Evolutionary conservation across 1,140 invertebrate genomes (phyloP).

Genomic region (Elysia chlorotica): DNA sequence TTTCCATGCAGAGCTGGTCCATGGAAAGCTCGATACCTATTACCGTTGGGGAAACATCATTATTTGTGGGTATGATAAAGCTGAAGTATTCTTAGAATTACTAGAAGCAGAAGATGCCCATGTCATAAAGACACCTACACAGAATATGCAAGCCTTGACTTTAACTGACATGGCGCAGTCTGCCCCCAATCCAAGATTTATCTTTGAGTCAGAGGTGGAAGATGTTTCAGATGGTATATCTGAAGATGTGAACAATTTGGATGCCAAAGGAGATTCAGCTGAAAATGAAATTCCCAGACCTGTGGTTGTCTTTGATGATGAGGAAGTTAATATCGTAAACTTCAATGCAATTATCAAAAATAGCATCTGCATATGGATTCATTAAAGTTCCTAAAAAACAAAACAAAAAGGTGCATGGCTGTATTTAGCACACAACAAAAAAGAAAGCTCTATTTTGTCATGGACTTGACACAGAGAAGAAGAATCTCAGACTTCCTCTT

Average conservation of each 20-base stretch:
- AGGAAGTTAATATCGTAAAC: conserved; percentile 2
- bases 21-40: background rate
- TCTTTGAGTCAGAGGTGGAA: background rate
- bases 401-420: too few species aligned
- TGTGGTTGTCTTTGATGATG: conserved; percentile 4
- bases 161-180: background rate
- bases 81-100: background rate
- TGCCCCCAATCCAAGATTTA: background rate
- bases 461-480: too few species aligned
- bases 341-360: background rate
- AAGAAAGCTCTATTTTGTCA: too few species aligned
- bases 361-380: background rate
- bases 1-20: background rate
- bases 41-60: background rate
- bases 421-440: too few species aligned
- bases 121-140: background rate
- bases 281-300: background rate
- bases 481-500: too few species aligned
- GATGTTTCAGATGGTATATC: background rate
- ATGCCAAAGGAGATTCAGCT: background rate
- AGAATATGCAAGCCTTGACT: too few species aligned
- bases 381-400: too few species aligned
- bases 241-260: background rate
- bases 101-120: background rate
- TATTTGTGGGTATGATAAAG: conserved; percentile 5